Percentiles rank a stretch among this genome's conserved stretches.
Conservation (phyloP, 2,113 vertebrate genomes). For the Myxocyprinus asiaticus region DNA sequence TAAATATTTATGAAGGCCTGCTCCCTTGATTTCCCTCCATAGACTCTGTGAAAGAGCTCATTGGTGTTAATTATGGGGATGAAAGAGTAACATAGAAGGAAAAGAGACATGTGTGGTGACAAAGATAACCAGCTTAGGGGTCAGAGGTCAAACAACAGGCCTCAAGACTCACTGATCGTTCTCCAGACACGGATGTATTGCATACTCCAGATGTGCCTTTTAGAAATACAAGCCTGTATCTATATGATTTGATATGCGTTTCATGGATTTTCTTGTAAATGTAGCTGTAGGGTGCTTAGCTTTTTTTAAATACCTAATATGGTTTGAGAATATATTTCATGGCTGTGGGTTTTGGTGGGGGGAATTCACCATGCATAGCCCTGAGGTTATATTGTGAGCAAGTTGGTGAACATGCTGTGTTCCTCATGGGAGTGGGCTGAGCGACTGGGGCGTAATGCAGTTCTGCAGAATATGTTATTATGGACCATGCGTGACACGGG, state of each 20-base stretch:
- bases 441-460: background rate
- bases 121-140: conserved; percentile 48
- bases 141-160: conserved; percentile 33
- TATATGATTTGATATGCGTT: background rate
- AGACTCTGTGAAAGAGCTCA: conserved; percentile 46
- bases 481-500: too few species aligned
- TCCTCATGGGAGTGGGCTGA: conserved; percentile 4
- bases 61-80: conserved; percentile 54
- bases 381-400: background rate
- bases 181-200: background rate
- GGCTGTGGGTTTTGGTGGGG: background rate
- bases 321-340: background rate
- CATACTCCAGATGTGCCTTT: background rate
- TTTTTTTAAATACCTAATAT: conserved; percentile 4
- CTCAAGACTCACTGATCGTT: conserved; percentile 11
- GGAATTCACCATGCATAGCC: background rate
- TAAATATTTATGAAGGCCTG: conserved; percentile 73
- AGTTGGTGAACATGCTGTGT: background rate
- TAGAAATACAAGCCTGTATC: conserved; percentile 1
- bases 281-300: background rate
- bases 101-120: background rate
- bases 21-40: conserved; percentile 59
- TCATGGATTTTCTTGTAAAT: background rate
- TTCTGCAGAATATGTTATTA: conserved; percentile 16
- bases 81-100: background rate